Evolutionary conservation across 2,888 invertebrate genomes (phyloP), one percentile per base, ranked within the genome.

Genomic region (Myathropa florea): DNA sequence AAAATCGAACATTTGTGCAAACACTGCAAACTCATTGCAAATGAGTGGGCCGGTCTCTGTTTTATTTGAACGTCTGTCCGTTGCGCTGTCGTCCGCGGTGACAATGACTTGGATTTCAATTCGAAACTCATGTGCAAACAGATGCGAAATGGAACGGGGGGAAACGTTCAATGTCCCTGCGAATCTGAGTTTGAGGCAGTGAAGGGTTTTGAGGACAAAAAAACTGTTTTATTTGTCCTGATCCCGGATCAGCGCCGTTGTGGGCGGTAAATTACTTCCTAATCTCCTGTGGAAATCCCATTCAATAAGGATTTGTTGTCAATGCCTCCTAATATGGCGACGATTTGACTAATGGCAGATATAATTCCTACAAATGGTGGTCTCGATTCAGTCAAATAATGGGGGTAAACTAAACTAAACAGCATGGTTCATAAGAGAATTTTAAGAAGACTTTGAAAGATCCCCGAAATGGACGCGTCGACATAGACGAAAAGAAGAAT

Each of bases 1-100:
- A 57, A 81, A 85, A 77, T 80, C 68, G 85, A 85, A 85, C 85
- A 85, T 85, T 85, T 85, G 85, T 85, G 85, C 81, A 85, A 85
- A 85, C 77, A 85, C 10, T 46, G 55, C 26, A 14, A 60, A 39
- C 63, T 71, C 65, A 59, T 28, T 79, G 76, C 81, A 78, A 85
- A 85, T 85, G 85, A 81, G 85, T 81, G 85, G 85, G 85, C 64
- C 64, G 46, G 46, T 78, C 67, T 77, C 70, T 70, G 81, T 64
- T 73, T 77, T 77, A 77, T 73, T 73, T 80, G 72, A 67, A 71
- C 36, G 80, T 70, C 64, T 70, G 23, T 26, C 57, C 33, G 33
- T 12, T 10, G 10, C 12, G 33, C 64, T 63, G 9, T 21, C 57
- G 33, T 33, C 12, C 14, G 7, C 26, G 36, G 61, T 70, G 71